Conservation (phyloP, 92 coral and sea anemone species). For the Epizoanthus scotinus region DNA sequence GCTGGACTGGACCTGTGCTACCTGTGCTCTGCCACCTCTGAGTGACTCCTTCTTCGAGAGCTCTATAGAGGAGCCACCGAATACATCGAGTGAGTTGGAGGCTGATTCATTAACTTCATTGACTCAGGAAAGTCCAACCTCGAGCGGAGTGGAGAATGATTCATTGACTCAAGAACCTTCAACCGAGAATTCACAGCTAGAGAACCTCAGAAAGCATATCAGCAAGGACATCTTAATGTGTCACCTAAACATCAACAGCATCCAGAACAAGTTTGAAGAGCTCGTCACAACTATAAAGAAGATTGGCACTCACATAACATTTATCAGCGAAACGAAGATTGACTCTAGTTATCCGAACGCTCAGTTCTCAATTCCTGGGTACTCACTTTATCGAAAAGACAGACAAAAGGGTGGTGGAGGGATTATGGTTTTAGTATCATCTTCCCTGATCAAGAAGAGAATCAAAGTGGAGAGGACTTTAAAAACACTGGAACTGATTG, state of each 20-base stretch:
- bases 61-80: slow-evolving; percentile 21
- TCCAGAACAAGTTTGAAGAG: no score
- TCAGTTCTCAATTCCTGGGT: slow-evolving; percentile 50
- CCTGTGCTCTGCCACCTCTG: slow-evolving; percentile 36
- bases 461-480: slow-evolving; percentile 25
- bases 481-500: slow-evolving; percentile 55
- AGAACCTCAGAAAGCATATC: background rate
- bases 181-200: slow-evolving; percentile 33
- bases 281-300: slow-evolving; percentile 9
- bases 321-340: slow-evolving; percentile 44
- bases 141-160: slow-evolving; percentile 18
- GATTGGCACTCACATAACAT: slow-evolving; percentile 19
- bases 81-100: slow-evolving; percentile 18
- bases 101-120: slow-evolving; percentile 18
- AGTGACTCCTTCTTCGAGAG: slow-evolving; percentile 46
- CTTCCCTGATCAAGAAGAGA: slow-evolving; percentile 48
- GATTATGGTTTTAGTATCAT: slow-evolving; percentile 44
- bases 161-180: slow-evolving; percentile 15
- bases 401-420: slow-evolving; percentile 64
- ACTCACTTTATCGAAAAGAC: slow-evolving; percentile 51
- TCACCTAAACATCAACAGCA: no score
- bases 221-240: no score
- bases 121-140: background rate
- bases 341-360: slow-evolving; percentile 45
- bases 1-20: slow-evolving; percentile 35